phyloP scores from a whole-genome alignment of 1,140 invertebrate genomes.

The Bombus sylvicola region DNA sequence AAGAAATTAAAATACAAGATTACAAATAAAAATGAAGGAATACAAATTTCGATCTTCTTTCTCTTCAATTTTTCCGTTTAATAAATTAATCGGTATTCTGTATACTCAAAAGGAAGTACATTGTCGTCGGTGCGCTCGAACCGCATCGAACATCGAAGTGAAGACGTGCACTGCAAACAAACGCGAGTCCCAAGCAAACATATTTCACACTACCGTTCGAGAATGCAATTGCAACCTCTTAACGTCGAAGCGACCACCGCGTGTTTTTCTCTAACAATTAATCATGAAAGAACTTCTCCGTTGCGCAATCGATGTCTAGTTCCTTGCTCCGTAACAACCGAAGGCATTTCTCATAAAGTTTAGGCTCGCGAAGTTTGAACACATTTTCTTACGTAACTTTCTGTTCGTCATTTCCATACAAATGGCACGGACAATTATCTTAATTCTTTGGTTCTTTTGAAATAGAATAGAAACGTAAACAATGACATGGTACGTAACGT shows the following conservation, averaged over 20 bases:
- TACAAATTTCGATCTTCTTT: no score
- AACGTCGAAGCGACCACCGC: neutral
- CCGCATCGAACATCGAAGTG: slow-evolving; percentile 12
- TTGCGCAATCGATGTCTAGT: slow-evolving; percentile 1
- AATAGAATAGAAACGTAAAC: neutral
- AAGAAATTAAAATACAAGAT: no score
- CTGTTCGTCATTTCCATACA: slow-evolving; percentile 24
- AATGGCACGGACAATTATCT: slow-evolving; percentile 7
- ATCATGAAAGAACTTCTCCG: slow-evolving; percentile 6
- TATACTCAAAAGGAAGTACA: neutral
- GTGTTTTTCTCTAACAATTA: slow-evolving; percentile 9
- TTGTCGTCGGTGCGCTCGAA: neutral
- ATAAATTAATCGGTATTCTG: neutral
- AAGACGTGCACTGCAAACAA: slow-evolving; percentile 25
- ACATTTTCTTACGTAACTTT: slow-evolving; percentile 18
- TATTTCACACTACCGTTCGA: neutral
- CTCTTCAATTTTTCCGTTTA: neutral
- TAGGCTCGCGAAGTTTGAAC: neutral
- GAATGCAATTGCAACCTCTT: slow-evolving; percentile 18
- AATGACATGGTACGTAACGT: neutral
- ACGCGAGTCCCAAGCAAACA: neutral
- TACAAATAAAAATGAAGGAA: no score
- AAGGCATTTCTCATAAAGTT: neutral
- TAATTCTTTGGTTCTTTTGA: neutral
- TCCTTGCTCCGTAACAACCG: slow-evolving; percentile 6